phyloP scores from a whole-genome alignment of 2,797 vertebrate species.

The Mormyrus proboscirostris region DNA sequence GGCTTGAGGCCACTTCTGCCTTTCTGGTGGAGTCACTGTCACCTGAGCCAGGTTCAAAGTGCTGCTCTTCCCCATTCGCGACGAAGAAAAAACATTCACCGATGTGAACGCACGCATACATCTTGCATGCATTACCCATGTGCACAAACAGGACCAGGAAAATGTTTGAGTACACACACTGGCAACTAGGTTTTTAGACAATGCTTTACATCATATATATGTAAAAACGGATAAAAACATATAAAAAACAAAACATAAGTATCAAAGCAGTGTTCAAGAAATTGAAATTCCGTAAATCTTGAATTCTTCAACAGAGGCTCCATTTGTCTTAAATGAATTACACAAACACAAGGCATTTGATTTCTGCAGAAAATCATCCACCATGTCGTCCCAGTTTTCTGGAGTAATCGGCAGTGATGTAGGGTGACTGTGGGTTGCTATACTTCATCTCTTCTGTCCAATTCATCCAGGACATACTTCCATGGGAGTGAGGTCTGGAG shows the following conservation, averaged over 20 bases:
- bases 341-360: background rate
- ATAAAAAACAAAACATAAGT: background rate
- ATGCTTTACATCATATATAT: background rate
- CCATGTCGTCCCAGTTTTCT: background rate
- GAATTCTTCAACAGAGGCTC: background rate
- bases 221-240: background rate
- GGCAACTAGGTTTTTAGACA: background rate
- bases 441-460: background rate
- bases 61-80: slow-evolving; percentile 51
- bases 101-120: slow-evolving; percentile 12
- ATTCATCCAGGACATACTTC: background rate
- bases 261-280: background rate
- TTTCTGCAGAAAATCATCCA: background rate
- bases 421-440: background rate
- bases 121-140: slow-evolving; percentile 18
- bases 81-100: slow-evolving; percentile 36
- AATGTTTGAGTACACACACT: background rate
- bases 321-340: background rate
- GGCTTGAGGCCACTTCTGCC: slow-evolving; percentile 64
- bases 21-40: slow-evolving; percentile 70
- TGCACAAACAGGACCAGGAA: background rate
- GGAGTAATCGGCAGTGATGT: background rate
- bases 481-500: background rate
- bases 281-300: background rate
- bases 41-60: slow-evolving; percentile 97